Conservation (phyloP, 2,888 invertebrate genomes). For the Drosophila crucigera region DNA sequence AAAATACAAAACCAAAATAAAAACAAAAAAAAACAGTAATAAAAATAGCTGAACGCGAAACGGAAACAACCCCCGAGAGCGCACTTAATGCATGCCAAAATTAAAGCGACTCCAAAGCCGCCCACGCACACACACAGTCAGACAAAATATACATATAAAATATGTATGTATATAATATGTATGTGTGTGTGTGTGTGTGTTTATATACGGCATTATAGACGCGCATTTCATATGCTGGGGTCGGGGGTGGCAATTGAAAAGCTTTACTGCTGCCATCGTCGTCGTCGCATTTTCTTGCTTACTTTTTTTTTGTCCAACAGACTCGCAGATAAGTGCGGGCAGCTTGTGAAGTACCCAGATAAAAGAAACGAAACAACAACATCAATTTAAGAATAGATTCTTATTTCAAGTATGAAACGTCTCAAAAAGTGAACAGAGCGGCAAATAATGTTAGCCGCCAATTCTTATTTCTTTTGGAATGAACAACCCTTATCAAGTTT, state of each 20-base stretch:
- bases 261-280: conserved; percentile 68
- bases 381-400: neutral
- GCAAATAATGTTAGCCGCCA: neutral
- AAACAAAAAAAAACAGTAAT: conserved; percentile 34
- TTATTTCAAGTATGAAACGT: neutral
- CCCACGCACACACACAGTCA: conserved; percentile 46
- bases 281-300: conserved; percentile 68
- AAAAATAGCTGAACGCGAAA: conserved; percentile 57
- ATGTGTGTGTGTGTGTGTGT: conserved; percentile 42
- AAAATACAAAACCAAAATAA: conserved; percentile 19
- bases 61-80: conserved; percentile 82
- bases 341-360: conserved; percentile 6
- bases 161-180: conserved; percentile 1
- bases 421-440: neutral
- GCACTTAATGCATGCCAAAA: conserved; percentile 83
- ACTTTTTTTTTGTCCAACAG: conserved; percentile 52
- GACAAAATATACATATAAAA: conserved; percentile 29
- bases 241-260: conserved; percentile 80
- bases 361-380: neutral
- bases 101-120: conserved; percentile 74
- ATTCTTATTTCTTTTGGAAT: neutral
- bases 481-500: neutral
- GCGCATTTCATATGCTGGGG: conserved; percentile 61
- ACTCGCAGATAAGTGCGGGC: conserved; percentile 37
- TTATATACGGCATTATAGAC: conserved; percentile 80